phyloP scores from a whole-genome alignment of 2,113 vertebrate genomes.

The Oreochromis spilurus region DNA sequence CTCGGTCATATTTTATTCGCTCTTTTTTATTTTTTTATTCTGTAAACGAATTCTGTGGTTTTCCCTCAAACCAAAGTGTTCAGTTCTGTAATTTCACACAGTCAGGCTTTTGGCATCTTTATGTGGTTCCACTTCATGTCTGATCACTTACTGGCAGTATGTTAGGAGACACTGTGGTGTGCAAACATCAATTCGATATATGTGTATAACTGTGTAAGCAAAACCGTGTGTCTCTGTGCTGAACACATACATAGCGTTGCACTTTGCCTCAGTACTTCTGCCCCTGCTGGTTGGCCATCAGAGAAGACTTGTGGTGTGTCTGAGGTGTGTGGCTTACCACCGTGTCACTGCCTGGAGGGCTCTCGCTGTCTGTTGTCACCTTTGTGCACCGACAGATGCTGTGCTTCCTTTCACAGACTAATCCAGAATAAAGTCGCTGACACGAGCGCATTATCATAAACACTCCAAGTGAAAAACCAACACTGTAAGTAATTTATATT shows the following conservation, averaged over 20 bases:
- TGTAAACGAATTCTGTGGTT: background rate
- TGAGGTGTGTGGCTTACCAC: conserved; percentile 68
- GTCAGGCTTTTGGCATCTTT: conserved; percentile 16
- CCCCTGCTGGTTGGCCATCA: conserved; percentile 37
- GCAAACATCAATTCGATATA: conserved; percentile 29
- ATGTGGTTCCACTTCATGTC: conserved; percentile 18
- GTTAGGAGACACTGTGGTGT: conserved; percentile 36
- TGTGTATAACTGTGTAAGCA: conserved; percentile 33
- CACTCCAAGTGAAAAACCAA: background rate
- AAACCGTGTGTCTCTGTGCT: conserved; percentile 1
- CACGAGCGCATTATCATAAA: background rate
- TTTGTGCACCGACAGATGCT: background rate
- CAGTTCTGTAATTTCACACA: background rate
- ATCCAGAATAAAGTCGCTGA: background rate
- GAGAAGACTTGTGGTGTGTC: conserved; percentile 47
- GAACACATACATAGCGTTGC: conserved; percentile 1
- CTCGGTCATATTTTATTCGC: background rate
- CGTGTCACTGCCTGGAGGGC: conserved; percentile 38
- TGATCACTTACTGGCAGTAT: conserved; percentile 9
- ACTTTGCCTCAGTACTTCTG: conserved; percentile 19
- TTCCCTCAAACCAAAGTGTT: background rate
- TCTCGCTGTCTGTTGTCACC: conserved; percentile 38
- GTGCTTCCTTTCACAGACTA: background rate
- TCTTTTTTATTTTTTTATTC: background rate
- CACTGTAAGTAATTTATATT: background rate